A percentile compares a stretch with the other conserved stretches of the same genome.
Evolutionary conservation across 2,113 vertebrate species (phyloP).

Genomic region (Bothrops jararaca): DNA sequence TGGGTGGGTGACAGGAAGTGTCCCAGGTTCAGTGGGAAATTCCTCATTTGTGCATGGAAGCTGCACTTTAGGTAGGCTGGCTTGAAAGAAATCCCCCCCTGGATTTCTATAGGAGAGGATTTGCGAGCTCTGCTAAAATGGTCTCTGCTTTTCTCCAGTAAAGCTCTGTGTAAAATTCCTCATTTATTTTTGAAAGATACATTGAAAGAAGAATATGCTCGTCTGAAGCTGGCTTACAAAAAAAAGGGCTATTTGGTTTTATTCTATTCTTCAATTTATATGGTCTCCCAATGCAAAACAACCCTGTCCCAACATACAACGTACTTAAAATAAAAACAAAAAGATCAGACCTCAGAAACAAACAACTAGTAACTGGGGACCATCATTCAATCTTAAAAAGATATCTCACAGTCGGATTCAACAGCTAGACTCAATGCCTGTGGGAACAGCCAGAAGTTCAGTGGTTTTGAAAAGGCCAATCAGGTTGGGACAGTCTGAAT

Average conservation of each 20-base stretch:
- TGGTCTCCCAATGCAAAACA: not conserved
- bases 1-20: not conserved
- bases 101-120: not conserved
- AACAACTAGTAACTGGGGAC: not conserved
- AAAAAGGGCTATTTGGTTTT: not conserved
- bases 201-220: not conserved
- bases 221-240: not conserved
- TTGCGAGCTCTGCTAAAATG: not conserved
- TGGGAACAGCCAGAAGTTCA: not conserved
- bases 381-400: not conserved
- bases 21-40: not conserved
- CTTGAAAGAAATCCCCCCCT: not conserved
- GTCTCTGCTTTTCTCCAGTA: not conserved
- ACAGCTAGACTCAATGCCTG: not conserved
- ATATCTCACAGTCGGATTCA: not conserved
- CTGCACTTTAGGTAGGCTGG: not conserved
- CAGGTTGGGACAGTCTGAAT: not conserved
- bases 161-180: not conserved
- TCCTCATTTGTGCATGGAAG: not conserved
- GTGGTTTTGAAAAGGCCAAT: not conserved
- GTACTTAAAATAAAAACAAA: not conserved
- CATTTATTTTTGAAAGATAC: not conserved
- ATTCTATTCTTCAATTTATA: not conserved
- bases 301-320: not conserved
- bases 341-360: not conserved